These are phyloP conservation scores for Apeltes quadracus DNA, from an alignment of 2,113 vertebrate genomes.

Conservation along the genomic window DNA sequence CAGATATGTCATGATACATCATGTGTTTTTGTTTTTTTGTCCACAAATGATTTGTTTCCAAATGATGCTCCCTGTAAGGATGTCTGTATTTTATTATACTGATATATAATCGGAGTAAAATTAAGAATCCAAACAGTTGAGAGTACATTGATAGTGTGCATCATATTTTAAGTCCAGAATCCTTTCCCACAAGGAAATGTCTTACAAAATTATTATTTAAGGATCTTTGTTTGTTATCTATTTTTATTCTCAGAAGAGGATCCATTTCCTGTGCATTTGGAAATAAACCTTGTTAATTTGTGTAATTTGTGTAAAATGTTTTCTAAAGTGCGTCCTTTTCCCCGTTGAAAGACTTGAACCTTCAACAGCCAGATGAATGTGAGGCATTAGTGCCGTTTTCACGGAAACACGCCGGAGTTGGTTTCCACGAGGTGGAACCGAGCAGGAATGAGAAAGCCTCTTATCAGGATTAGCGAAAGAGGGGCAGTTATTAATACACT, in stretches of 20 bases:
- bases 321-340: not conserved
- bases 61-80: not conserved
- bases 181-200: not conserved
- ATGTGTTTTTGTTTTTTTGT: not conserved
- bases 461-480: conserved; percentile 72
- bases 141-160: not conserved
- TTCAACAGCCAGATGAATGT: conserved; percentile 37
- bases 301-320: conserved; percentile 5
- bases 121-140: not conserved
- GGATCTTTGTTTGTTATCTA: conserved; percentile 20
- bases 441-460: conserved; percentile 70
- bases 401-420: conserved; percentile 49
- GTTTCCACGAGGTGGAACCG: conserved; percentile 52
- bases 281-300: conserved; percentile 26
- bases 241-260: conserved; percentile 40
- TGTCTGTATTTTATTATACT: too few relatives aligned
- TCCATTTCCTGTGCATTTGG: conserved; percentile 27
- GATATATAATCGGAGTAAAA: not conserved
- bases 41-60: not conserved
- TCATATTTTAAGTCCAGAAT: not conserved
- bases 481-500: conserved; percentile 63
- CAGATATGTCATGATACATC: not conserved
- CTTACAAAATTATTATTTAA: not conserved
- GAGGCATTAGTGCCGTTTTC: conserved; percentile 44
- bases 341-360: conserved; percentile 16